Base-by-base conservation (phyloP, 1,140 invertebrate genomes). In the Brachionus rubens region DNA sequence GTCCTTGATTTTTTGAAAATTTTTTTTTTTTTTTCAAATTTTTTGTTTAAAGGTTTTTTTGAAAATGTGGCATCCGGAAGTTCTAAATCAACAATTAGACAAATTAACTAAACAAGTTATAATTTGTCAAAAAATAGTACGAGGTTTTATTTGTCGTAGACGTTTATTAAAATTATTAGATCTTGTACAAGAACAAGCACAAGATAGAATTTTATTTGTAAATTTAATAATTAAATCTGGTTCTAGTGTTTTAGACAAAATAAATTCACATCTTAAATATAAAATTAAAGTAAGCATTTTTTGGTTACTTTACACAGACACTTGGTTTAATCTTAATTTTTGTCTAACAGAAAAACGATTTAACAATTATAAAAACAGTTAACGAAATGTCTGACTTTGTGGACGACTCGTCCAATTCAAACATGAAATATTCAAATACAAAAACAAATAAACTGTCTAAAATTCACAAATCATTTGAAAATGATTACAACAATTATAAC, bases 31-130 rank as follows among this genome's bases (percentile, higher is more conserved):
- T 33, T 33, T 59, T 16, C 3, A 36, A 59, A 59, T 59, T 59
- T 16, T 33, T 59, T 54, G 46, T 46, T 7, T 75, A 21, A 33
- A 75, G 72, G 48, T 75, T 16, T 75, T 75, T 75, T 47, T 75
- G 36, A 75, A 75, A 75, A 54, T 59, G 46, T 54, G 48, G 48
- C 72, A 75, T 54, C 48, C 48, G 19, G 72, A 75, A 56, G 56
- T 56, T 21, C 40, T 75, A 21, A 75, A 75, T 41, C 50, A 75
- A 41, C 48, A 75, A 28, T 33, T 54, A 10, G 72, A 75, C 30
- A 54, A 54, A 10, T 10, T 54, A 28, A 30, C 48, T 12, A 41
- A 33, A 26, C 48, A 46, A 24, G 48, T 75, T 9, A 75, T 75
- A 1, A 46, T 54, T 21, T 75, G 72, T 46, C 72, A 75, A 41